phyloP scores from a whole-genome alignment of 2,113 vertebrate genomes.

The Microcebus lehilahytsara region DNA sequence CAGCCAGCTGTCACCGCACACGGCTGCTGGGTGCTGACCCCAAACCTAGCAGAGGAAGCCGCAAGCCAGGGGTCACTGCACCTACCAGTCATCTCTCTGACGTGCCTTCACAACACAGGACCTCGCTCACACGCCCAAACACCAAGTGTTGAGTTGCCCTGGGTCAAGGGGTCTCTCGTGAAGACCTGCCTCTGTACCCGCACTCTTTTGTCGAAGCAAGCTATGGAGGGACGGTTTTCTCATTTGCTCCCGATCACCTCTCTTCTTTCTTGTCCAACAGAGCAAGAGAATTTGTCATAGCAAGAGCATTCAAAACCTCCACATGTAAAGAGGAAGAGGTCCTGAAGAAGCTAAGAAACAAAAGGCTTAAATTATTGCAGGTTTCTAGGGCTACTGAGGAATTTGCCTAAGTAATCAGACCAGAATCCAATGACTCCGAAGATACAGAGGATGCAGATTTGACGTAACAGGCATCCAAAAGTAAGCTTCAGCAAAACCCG shows the following conservation, averaged over 20 bases:
- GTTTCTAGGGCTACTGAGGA: background rate
- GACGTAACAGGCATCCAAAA: background rate
- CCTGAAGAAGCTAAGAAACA: background rate
- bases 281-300: background rate
- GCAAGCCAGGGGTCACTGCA: too few species aligned
- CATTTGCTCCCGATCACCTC: background rate
- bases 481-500: background rate
- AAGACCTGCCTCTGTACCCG: background rate
- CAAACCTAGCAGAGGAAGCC: background rate
- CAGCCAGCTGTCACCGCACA: background rate
- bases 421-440: background rate
- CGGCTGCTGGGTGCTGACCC: background rate
- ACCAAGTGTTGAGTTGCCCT: background rate
- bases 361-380: background rate
- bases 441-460: background rate
- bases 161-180: background rate
- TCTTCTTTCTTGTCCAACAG: background rate
- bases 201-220: background rate
- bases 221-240: background rate
- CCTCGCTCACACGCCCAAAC: rapidly evolving
- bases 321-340: background rate
- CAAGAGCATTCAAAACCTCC: background rate
- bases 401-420: background rate
- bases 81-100: too few species aligned
- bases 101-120: too few species aligned